A percentile compares a stretch with the other conserved stretches of the same genome.
These are phyloP conservation scores for Pterobdella sp. DNA, from an alignment of 2,888 invertebrate genomes.

Conservation along the genomic window DNA sequence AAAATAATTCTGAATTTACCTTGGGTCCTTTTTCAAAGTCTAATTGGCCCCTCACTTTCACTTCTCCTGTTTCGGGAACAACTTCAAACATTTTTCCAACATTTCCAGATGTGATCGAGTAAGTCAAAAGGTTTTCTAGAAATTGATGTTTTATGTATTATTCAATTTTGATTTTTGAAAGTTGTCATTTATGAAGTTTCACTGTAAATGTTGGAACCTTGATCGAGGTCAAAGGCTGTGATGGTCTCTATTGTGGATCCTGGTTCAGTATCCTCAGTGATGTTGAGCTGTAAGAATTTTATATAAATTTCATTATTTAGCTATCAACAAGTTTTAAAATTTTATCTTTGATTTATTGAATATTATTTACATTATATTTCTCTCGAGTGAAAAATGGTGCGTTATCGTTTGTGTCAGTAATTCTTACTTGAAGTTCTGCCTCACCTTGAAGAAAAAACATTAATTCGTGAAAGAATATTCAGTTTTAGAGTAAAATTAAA, in stretches of 20 bases:
- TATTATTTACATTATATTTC: conserved; percentile 69
- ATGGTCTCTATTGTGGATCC: conserved; percentile 82
- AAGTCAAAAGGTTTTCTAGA: conserved; percentile 61
- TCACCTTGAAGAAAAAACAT: conserved; percentile 63
- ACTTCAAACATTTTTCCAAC: conserved; percentile 94
- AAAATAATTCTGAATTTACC: conserved; percentile 26
- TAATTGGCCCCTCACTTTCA: conserved; percentile 51
- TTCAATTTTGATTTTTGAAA: no score
- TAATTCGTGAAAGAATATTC: neutral
- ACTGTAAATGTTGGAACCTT: no score
- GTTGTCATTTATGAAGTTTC: no score
- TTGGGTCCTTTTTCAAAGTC: conserved; percentile 38
- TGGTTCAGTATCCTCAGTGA: conserved; percentile 85
- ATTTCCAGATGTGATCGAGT: conserved; percentile 98
- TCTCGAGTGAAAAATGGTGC: conserved; percentile 95
- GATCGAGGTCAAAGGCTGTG: conserved; percentile 97
- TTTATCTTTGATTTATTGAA: neutral
- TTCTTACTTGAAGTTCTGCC: conserved; percentile 93
- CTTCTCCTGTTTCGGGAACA: conserved; percentile 86
- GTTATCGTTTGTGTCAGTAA: conserved; percentile 98
- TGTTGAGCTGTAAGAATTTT: neutral
- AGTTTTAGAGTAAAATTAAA: neutral
- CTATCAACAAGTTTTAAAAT: neutral
- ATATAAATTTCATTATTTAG: neutral
- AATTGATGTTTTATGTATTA: neutral